phyloP scores from a whole-genome alignment of 1,140 invertebrate species.

The Pseudomyrmex flavicornis region DNA sequence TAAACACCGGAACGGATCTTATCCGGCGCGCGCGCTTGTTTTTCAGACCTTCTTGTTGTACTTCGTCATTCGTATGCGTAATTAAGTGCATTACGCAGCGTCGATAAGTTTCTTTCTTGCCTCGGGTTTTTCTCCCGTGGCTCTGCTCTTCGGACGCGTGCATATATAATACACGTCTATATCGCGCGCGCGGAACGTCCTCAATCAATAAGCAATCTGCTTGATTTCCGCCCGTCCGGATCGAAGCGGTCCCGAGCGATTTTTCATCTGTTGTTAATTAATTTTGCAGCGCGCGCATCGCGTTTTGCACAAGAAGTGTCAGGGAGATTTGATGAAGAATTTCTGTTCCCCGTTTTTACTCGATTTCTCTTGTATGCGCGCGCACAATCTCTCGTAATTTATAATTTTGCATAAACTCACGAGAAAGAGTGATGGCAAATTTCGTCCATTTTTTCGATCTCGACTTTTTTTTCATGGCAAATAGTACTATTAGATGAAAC shows the following conservation, averaged over 20 bases:
- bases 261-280: slow-evolving; percentile 10
- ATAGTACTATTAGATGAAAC: too few relatives aligned
- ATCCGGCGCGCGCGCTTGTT: not conserved
- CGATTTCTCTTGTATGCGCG: too few relatives aligned
- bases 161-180: not conserved
- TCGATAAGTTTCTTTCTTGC: not conserved
- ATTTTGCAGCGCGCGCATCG: not conserved
- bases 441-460: too few relatives aligned
- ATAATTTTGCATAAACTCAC: too few relatives aligned
- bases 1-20: not conserved
- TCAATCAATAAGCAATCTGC: slow-evolving; percentile 24
- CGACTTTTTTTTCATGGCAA: too few relatives aligned
- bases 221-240: slow-evolving; percentile 25
- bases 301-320: too few relatives aligned
- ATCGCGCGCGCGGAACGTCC: not conserved
- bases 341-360: too few relatives aligned
- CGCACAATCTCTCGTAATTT: too few relatives aligned
- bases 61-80: not conserved
- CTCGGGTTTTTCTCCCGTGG: not conserved
- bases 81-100: slow-evolving; percentile 20
- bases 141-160: not conserved
- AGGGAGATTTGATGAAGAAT: too few relatives aligned
- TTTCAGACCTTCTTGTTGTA: not conserved
- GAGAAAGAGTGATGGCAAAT: not conserved
- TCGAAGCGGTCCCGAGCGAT: not conserved